Percentiles rank a stretch among this genome's conserved stretches.
These are phyloP conservation scores for Drosophila ustulata DNA, from an alignment of 2,888 invertebrate species.

Conservation along the genomic window DNA sequence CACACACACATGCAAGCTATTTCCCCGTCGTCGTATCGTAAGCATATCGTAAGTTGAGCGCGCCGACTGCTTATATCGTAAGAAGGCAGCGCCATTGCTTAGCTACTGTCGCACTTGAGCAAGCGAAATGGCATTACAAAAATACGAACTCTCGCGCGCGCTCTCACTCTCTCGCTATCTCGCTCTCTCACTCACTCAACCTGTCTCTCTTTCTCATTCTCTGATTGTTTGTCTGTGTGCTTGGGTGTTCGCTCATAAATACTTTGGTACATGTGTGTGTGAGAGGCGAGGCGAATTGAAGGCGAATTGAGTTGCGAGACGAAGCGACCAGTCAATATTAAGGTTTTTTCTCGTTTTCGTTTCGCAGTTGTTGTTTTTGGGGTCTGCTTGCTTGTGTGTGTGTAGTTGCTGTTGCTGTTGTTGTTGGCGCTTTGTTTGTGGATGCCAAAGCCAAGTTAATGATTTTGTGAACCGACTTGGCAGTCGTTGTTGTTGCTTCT, in stretches of 20 bases:
- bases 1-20: conserved; percentile 29
- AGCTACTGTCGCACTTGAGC: conserved; percentile 31
- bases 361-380: conserved; percentile 17
- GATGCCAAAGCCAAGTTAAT: conserved; percentile 68
- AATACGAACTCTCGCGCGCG: conserved; percentile 3
- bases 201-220: not conserved
- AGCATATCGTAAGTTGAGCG: conserved; percentile 73
- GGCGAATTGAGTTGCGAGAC: conserved; percentile 66
- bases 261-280: conserved; percentile 17
- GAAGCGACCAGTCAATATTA: conserved; percentile 53
- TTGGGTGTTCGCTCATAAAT: conserved; percentile 7
- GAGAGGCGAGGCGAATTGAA: conserved; percentile 60
- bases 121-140: conserved; percentile 61
- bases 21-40: conserved; percentile 70
- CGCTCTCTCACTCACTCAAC: not conserved
- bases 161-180: not conserved
- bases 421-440: conserved; percentile 48
- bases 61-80: conserved; percentile 70
- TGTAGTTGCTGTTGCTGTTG: conserved; percentile 29
- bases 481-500: conserved; percentile 19
- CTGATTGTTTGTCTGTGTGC: conserved; percentile 8
- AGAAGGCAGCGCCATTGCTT: conserved; percentile 76
- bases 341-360: conserved; percentile 24
- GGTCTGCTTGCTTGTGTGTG: conserved; percentile 17
- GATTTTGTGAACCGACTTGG: conserved; percentile 54